Evolutionary conservation across 2,113 vertebrate species (phyloP).

Genomic region (Abramis brama): DNA sequence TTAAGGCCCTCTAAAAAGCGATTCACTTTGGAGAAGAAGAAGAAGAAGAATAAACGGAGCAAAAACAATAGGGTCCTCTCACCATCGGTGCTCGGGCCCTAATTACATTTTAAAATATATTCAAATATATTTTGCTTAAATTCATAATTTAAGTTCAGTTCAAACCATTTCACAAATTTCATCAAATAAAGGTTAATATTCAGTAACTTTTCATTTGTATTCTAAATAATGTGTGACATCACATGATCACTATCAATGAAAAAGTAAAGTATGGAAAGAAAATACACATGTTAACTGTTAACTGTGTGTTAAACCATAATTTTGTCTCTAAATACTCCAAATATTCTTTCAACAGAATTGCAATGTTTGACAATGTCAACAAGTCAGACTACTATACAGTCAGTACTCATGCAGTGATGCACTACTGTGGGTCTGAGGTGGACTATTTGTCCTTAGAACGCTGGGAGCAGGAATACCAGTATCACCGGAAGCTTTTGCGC

Average conservation of each 20-base stretch:
- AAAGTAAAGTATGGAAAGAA: not conserved
- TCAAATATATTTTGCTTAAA: not conserved
- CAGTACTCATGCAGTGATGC: constrained; percentile 71
- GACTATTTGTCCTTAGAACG: constrained; percentile 70
- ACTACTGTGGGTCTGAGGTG: constrained; percentile 61
- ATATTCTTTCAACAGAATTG: constrained; percentile 67
- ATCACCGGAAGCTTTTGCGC: constrained; percentile 71
- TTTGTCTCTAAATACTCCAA: not conserved
- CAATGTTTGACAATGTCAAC: constrained; percentile 72
- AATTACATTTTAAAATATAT: not conserved
- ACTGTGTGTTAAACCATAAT: not conserved
- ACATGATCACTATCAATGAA: not conserved
- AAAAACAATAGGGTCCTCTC: no score
- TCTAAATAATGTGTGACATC: not conserved
- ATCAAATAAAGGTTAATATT: not conserved
- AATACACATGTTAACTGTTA: not conserved
- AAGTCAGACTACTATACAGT: constrained; percentile 80
- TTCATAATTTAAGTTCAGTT: not conserved
- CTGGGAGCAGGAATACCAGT: constrained; percentile 79
- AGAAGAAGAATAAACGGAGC: no score
- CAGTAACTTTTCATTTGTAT: not conserved
- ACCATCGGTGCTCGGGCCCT: no score
- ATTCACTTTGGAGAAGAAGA: no score
- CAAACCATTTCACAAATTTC: not conserved
- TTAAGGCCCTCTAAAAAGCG: no score